Conservation (phyloP, 2,113 vertebrate genomes). For the Rhinoderma darwinii region DNA sequence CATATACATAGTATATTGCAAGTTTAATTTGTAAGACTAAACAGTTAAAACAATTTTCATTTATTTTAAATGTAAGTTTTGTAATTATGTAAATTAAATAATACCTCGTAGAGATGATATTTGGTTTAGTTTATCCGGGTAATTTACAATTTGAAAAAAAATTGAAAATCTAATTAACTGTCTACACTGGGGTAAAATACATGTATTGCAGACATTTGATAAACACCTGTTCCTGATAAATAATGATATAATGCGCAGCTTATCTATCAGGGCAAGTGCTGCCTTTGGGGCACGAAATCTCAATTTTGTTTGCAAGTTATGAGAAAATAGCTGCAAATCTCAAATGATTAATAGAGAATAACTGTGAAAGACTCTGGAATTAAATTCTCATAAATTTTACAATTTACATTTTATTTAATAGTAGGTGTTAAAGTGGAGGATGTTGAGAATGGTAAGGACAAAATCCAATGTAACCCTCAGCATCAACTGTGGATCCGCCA, state of each 20-base stretch:
- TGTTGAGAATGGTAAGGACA: neutral
- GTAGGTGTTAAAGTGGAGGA: neutral
- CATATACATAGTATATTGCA: too few species aligned
- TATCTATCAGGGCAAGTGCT: constrained; percentile 17
- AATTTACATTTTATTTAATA: neutral
- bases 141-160: constrained; percentile 25
- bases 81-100: constrained; percentile 37
- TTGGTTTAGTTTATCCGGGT: constrained; percentile 1
- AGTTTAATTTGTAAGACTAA: constrained; percentile 35
- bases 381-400: neutral
- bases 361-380: neutral
- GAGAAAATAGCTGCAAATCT: neutral
- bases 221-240: constrained; percentile 44
- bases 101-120: neutral
- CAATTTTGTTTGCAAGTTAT: neutral
- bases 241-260: neutral
- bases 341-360: neutral
- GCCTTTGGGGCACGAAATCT: constrained; percentile 23
- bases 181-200: constrained; percentile 11
- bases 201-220: constrained; percentile 17
- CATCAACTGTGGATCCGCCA: too few species aligned
- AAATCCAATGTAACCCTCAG: too few species aligned
- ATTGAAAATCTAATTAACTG: constrained; percentile 27
- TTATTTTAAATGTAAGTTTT: constrained; percentile 22
- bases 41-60: neutral